A percentile compares a stretch with the other conserved stretches of the same genome.
Conservation (phyloP, 2,888 invertebrate genomes). For the Synergus laeviventris region DNA sequence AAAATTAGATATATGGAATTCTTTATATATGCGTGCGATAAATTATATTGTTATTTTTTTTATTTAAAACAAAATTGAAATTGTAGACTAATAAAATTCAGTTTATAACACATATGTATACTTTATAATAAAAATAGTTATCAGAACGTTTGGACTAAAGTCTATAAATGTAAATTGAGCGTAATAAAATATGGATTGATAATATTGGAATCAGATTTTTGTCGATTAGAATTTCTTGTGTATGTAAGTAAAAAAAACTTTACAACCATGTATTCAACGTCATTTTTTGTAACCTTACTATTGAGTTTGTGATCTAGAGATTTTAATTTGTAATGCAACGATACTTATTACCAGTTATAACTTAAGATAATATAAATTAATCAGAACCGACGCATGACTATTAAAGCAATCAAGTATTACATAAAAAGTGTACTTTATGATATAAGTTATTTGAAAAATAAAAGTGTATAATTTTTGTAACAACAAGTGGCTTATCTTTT, state of each 20-base stretch:
- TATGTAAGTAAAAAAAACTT: neutral
- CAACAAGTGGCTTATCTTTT: neutral
- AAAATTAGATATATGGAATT: neutral
- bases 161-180: neutral
- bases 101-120: neutral
- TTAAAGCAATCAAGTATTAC: neutral
- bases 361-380: neutral
- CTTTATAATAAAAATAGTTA: neutral
- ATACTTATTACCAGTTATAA: neutral
- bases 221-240: neutral
- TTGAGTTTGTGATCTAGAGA: neutral
- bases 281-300: neutral
- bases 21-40: neutral
- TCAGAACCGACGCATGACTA: neutral
- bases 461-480: constrained; percentile 25
- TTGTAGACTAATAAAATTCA: neutral
- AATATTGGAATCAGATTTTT: neutral
- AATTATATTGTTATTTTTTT: neutral
- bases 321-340: neutral
- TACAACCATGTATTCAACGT: neutral
- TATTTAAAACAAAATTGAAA: neutral
- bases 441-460: neutral
- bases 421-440: neutral
- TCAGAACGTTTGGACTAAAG: neutral
- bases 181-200: neutral